Evolutionary conservation across 2,888 invertebrate genomes (phyloP).

Genomic region (Conops quadrifasciatus): DNA sequence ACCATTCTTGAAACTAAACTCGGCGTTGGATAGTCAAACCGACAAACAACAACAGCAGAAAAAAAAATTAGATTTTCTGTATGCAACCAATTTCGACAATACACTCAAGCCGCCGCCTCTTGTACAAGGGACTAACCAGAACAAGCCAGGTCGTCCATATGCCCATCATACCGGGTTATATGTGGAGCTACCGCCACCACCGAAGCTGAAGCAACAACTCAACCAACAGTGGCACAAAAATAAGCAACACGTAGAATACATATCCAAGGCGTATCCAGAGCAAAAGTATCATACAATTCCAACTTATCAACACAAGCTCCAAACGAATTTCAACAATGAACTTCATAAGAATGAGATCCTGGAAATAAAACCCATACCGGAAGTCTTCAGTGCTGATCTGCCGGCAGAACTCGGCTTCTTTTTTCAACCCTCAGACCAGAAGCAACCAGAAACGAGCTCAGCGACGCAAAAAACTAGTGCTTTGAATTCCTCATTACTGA

Average conservation of each 20-base stretch:
- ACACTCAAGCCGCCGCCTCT: constrained; percentile 48
- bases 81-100: constrained; percentile 37
- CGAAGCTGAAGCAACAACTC: background rate
- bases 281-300: background rate
- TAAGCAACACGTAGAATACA: constrained; percentile 3
- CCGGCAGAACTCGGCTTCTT: constrained; percentile 41
- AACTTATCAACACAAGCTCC: background rate
- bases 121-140: background rate
- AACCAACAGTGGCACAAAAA: constrained; percentile 18
- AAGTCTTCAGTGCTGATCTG: constrained; percentile 56
- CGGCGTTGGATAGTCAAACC: background rate
- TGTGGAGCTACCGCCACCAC: constrained; percentile 13
- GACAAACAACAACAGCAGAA: background rate
- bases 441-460: background rate
- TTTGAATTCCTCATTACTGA: background rate
- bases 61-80: constrained; percentile 23
- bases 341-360: constrained; percentile 56
- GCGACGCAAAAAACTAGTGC: background rate
- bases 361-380: constrained; percentile 58
- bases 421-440: too few relatives aligned
- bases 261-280: background rate
- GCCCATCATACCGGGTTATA: background rate
- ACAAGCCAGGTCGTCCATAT: background rate
- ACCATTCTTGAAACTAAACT: background rate
- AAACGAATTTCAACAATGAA: constrained; percentile 39